These are phyloP conservation scores for Xestoiulus laeticollis DNA, from an alignment of 2,888 invertebrate genomes.

Conservation along the genomic window DNA sequence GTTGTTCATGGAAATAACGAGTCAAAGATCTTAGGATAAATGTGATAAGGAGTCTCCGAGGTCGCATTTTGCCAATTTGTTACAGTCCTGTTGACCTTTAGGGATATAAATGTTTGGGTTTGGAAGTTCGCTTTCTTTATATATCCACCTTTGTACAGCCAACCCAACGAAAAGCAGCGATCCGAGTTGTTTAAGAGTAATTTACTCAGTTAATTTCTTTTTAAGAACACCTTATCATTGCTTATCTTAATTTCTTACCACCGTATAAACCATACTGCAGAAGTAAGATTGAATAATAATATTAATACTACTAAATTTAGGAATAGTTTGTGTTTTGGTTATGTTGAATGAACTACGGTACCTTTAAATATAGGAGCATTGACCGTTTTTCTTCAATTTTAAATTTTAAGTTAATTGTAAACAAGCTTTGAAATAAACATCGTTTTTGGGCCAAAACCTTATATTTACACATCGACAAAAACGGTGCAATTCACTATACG, in stretches of 20 bases:
- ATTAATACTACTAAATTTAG: too few relatives aligned
- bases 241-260: too few relatives aligned
- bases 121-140: background rate
- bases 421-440: too few relatives aligned
- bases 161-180: background rate
- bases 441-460: too few relatives aligned
- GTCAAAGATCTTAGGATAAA: constrained; percentile 1
- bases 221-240: background rate
- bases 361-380: too few relatives aligned
- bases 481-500: too few relatives aligned
- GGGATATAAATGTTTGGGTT: background rate
- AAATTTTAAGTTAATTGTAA: too few relatives aligned
- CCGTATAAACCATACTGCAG: background rate
- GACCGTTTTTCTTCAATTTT: too few relatives aligned
- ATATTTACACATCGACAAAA: too few relatives aligned
- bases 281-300: too few relatives aligned
- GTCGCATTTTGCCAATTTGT: background rate
- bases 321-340: too few relatives aligned
- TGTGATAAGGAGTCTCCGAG: background rate
- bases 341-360: too few relatives aligned
- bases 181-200: background rate
- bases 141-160: background rate
- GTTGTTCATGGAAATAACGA: constrained; percentile 1
- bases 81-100: background rate
- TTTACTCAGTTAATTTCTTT: background rate